phyloP scores from a whole-genome alignment of 2,888 invertebrate genomes.

The Hydroisotoma schaefferi region DNA sequence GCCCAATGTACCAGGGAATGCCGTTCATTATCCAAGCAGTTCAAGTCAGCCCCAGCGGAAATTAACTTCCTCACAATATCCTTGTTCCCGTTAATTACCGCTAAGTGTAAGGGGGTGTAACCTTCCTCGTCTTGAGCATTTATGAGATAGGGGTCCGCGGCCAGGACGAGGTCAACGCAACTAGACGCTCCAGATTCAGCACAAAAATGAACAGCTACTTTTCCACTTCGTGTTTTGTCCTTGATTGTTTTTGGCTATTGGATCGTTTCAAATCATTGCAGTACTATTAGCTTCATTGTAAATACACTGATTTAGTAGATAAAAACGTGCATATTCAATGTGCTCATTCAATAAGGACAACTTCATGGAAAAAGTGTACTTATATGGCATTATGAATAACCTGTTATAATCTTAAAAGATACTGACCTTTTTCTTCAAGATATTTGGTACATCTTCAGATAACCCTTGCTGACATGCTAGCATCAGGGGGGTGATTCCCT shows the following conservation, averaged over 20 bases:
- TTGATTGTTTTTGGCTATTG: too few species aligned
- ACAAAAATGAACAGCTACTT: slow-evolving; percentile 92
- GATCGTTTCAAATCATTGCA: too few species aligned
- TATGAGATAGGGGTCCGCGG: slow-evolving; percentile 75
- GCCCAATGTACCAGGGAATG: slow-evolving; percentile 98
- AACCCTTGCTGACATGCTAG: slow-evolving; percentile 87
- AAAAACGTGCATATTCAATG: too few species aligned
- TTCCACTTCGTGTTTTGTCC: slow-evolving; percentile 74
- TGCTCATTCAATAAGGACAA: too few species aligned
- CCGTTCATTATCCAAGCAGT: slow-evolving; percentile 85
- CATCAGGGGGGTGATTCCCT: slow-evolving; percentile 80
- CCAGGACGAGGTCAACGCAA: slow-evolving; percentile 68
- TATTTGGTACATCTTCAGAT: slow-evolving; percentile 69
- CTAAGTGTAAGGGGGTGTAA: slow-evolving; percentile 89
- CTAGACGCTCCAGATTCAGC: slow-evolving; percentile 64
- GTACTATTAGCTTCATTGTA: too few species aligned
- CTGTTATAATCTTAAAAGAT: too few species aligned
- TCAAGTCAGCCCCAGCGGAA: slow-evolving; percentile 82
- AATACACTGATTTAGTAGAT: too few species aligned
- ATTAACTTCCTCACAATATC: slow-evolving; percentile 80
- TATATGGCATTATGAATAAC: too few species aligned
- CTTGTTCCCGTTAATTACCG: slow-evolving; percentile 88
- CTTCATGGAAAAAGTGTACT: too few species aligned
- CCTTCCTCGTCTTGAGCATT: slow-evolving; percentile 88
- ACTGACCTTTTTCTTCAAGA: slow-evolving; percentile 75